Conservation (phyloP, 2,888 invertebrate species). For the Hypercompe scribonia region DNA sequence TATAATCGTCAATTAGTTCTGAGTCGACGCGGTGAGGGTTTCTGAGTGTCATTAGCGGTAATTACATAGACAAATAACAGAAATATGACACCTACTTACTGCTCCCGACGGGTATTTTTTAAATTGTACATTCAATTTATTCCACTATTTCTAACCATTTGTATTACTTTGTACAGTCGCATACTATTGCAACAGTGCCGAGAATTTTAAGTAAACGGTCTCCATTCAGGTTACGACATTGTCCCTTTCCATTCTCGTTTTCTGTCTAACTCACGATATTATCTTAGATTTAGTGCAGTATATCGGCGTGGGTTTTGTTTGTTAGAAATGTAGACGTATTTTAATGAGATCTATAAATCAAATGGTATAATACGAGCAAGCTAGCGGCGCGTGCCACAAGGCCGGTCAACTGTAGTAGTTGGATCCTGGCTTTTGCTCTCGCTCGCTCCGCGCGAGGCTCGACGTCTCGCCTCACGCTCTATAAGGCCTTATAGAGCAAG, state of each 20-base stretch:
- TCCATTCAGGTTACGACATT: slow-evolving; percentile 57
- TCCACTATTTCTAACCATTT: slow-evolving; percentile 43
- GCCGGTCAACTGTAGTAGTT: slow-evolving; percentile 77
- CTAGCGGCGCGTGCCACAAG: slow-evolving; percentile 83
- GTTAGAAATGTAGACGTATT: slow-evolving; percentile 61
- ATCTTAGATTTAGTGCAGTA: slow-evolving; percentile 43
- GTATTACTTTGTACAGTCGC: slow-evolving; percentile 46
- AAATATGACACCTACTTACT: slow-evolving; percentile 51
- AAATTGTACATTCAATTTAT: slow-evolving; percentile 46
- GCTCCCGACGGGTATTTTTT: slow-evolving; percentile 45
- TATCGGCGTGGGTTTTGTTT: slow-evolving; percentile 51
- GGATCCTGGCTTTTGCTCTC: slow-evolving; percentile 66
- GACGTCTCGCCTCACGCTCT: slow-evolving; percentile 53
- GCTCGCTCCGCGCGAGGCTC: slow-evolving; percentile 60
- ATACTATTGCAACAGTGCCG: slow-evolving; percentile 46
- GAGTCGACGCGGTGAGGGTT: slow-evolving; percentile 34
- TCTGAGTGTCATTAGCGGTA: slow-evolving; percentile 46
- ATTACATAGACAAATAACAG: slow-evolving; percentile 54
- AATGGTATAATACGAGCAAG: slow-evolving; percentile 66
- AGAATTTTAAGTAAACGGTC: slow-evolving; percentile 55
- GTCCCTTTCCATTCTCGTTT: slow-evolving; percentile 60
- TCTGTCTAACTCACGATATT: slow-evolving; percentile 38
- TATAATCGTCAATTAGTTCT: slow-evolving; percentile 61
- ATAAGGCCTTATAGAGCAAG: too few relatives aligned
- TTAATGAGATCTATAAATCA: slow-evolving; percentile 76